Evolutionary conservation across 2,888 invertebrate species (phyloP).

Genomic region (Mellilla xanthometata): DNA sequence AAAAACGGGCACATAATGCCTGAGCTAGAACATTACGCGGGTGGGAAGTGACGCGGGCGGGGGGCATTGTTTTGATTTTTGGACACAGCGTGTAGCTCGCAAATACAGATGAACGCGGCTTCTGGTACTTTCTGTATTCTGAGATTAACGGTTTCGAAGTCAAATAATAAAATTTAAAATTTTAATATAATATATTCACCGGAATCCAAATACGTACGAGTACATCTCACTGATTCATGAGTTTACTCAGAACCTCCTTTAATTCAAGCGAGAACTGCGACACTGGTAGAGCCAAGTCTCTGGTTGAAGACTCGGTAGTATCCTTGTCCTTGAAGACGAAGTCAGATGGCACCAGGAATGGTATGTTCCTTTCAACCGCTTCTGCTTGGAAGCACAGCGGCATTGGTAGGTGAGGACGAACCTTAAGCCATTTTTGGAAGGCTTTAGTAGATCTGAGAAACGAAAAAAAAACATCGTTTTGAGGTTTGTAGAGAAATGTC

Average conservation of each 20-base stretch:
- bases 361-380: conserved; percentile 53
- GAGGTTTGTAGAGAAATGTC: too few relatives aligned
- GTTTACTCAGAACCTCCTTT: conserved; percentile 66
- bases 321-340: conserved; percentile 51
- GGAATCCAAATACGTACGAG: too few relatives aligned
- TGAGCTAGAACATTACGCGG: too few relatives aligned
- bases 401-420: conserved; percentile 58
- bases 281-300: conserved; percentile 64
- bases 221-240: conserved; percentile 49
- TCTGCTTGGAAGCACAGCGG: conserved; percentile 54
- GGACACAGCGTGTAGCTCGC: too few relatives aligned
- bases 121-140: too few relatives aligned
- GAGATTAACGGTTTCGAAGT: too few relatives aligned
- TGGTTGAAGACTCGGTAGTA: conserved; percentile 31
- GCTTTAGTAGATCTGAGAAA: conserved; percentile 65
- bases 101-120: too few relatives aligned
- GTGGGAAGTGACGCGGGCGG: too few relatives aligned
- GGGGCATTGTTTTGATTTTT: too few relatives aligned
- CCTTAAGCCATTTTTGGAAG: conserved; percentile 60
- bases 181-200: too few relatives aligned
- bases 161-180: too few relatives aligned
- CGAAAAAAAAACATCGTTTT: not conserved
- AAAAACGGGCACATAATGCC: too few relatives aligned
- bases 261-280: conserved; percentile 67
- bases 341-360: conserved; percentile 69